Base-by-base conservation (phyloP, 2,797 vertebrate species). In the Microctenopoma steveboyesi region DNA sequence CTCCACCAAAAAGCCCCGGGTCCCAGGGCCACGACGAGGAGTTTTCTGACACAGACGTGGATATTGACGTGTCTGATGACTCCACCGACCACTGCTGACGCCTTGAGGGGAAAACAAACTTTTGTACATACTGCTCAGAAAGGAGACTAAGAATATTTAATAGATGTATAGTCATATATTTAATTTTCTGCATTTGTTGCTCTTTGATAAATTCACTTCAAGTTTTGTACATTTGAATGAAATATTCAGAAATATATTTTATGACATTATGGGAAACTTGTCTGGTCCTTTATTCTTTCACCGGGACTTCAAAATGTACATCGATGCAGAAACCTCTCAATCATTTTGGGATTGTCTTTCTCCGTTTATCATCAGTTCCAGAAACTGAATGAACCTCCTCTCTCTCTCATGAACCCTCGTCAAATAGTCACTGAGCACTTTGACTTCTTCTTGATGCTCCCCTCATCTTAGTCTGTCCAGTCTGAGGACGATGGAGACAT, bases 131-230 rank as follows among this genome's bases (percentile, higher is more conserved):
- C 35, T 25, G 56, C 25, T 66, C 74, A 81, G 74, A 66, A 79
- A 68, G 64, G 80, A 78, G 77, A 57, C 75, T 86, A 88, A 75
- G 63, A 79, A 70, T 93, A 94, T 95, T 93, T 93, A 93, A 93
- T 92, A 92, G 89, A 93, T 89, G 75, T 91, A 94, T 93, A 91
- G 87, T 72, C 92, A 80, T 92, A 91, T 94, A 94, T 95, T 94
- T 94, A 93, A 93, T 79, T 63, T 80, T 78, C 61, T 86, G 76
- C 83, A 57, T 71, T n/a, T 57, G 73, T 82, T 80, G 85, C 81
- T 91, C 83, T 89, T 92, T 78, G 70, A 68, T 82, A 77, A 71
- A 77, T 81, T 70, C 75, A 72, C 56, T 72, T 72, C 66, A 5
- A 25, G 25, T 64, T 82, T 80, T 92, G 78, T 92, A 87, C 66